Conservation (phyloP, 2,797 vertebrate genomes). For the Gadopsis bispinosus region DNA sequence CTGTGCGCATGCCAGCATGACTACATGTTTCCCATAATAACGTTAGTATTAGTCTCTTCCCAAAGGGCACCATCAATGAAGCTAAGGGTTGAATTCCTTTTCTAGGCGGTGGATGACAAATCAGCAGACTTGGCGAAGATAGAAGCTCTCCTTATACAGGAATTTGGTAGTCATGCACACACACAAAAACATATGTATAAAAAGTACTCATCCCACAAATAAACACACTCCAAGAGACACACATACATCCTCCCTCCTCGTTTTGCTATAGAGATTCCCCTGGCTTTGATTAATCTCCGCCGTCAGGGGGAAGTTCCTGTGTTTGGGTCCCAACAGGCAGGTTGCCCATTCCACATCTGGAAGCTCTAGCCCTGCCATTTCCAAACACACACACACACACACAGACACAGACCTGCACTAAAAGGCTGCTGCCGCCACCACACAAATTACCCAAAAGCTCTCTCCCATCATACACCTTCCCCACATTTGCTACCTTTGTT, state of each 20-base stretch:
- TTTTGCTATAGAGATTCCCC: constrained; percentile 74
- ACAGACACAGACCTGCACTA: constrained; percentile 30
- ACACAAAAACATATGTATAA: constrained; percentile 57
- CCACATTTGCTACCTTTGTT: constrained; percentile 61
- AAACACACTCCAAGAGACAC: constrained; percentile 45
- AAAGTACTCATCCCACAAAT: constrained; percentile 56
- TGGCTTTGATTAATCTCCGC: constrained; percentile 84
- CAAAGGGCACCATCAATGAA: constrained; percentile 70
- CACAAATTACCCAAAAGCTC: constrained; percentile 48
- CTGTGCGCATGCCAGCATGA: constrained; percentile 58
- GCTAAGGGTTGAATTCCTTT: constrained; percentile 63
- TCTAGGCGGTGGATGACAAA: constrained; percentile 63
- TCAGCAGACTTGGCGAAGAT: constrained; percentile 68
- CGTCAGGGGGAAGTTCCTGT: constrained; percentile 84
- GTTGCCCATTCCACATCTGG: constrained; percentile 87
- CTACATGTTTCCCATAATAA: constrained; percentile 71
- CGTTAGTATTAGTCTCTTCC: constrained; percentile 61
- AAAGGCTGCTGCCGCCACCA: constrained; percentile 49
- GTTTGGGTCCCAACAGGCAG: constrained; percentile 81
- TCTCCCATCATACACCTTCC: constrained; percentile 41
- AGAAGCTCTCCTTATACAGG: constrained; percentile 45
- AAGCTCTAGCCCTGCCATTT: constrained; percentile 76
- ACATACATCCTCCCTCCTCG: constrained; percentile 48
- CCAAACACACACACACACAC: constrained; percentile 35
- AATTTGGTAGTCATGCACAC: constrained; percentile 45